A percentile compares a stretch with the other conserved stretches of the same genome.
phyloP scores from a whole-genome alignment of 2,888 invertebrate species.

The Amaurobius ferox region DNA sequence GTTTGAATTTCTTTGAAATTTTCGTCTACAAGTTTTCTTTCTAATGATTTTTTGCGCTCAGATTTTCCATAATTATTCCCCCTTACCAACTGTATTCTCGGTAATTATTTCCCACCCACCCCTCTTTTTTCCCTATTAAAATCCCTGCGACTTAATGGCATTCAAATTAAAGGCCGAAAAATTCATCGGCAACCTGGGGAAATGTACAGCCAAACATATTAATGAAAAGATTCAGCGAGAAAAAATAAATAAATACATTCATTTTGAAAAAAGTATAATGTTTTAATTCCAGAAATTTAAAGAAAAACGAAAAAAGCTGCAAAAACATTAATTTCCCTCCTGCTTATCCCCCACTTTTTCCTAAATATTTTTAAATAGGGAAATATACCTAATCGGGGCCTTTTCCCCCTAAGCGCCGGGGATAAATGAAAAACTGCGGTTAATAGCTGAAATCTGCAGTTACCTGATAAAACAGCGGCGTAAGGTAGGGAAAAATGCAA shows the following conservation, averaged over 20 bases:
- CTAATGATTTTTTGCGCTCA: slow-evolving; percentile 15
- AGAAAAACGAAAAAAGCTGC: slow-evolving; percentile 39
- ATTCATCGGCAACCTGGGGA: slow-evolving; percentile 27
- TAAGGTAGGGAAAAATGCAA: slow-evolving; percentile 25
- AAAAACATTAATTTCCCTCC: slow-evolving; percentile 68
- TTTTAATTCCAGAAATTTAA: slow-evolving; percentile 62
- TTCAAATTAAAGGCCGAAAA: slow-evolving; percentile 69
- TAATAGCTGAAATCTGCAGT: slow-evolving; percentile 64
- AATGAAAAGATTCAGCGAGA: slow-evolving; percentile 62
- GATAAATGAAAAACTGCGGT: slow-evolving; percentile 69
- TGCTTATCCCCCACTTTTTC: slow-evolving; percentile 24
- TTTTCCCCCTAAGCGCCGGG: slow-evolving; percentile 38
- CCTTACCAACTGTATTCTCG: slow-evolving; percentile 39
- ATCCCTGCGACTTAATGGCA: slow-evolving; percentile 57
- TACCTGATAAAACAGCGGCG: slow-evolving; percentile 50
- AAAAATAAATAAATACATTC: slow-evolving; percentile 34
- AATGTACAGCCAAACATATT: slow-evolving; percentile 57
- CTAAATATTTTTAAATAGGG: slow-evolving; percentile 49
- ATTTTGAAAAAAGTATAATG: slow-evolving; percentile 58
- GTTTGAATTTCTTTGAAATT: neutral
- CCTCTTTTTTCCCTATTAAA: slow-evolving; percentile 22
- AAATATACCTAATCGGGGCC: slow-evolving; percentile 65
- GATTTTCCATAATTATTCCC: slow-evolving; percentile 54
- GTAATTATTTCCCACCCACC: slow-evolving; percentile 67
- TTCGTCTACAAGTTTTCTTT: slow-evolving; percentile 25